These are phyloP conservation scores for Pomacea canaliculata DNA, from an alignment of 2,888 invertebrate species.

Conservation along the genomic window DNA sequence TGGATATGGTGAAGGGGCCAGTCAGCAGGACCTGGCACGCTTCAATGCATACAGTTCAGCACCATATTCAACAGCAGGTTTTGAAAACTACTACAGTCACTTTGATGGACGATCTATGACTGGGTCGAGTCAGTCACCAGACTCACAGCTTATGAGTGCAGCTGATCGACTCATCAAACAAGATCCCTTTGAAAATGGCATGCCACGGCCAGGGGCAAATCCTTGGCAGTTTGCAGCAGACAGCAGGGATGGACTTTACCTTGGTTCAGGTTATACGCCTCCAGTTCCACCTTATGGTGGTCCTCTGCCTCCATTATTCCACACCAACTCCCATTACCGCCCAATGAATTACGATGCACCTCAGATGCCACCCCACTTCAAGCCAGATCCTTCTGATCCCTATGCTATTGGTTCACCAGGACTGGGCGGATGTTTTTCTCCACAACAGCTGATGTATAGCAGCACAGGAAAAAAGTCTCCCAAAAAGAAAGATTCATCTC, in stretches of 20 bases:
- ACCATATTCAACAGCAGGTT: conserved; percentile 9
- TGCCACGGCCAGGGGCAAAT: conserved; percentile 20
- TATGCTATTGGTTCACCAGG: conserved; percentile 13
- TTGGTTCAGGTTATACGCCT: conserved; percentile 13
- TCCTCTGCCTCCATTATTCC: conserved; percentile 16
- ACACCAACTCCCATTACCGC: conserved; percentile 21
- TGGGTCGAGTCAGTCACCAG: conserved; percentile 18
- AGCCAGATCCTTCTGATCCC: conserved; percentile 12
- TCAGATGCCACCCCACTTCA: conserved; percentile 9
- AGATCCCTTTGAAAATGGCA: conserved; percentile 18
- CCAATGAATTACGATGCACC: conserved; percentile 16
- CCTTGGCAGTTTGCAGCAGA: conserved; percentile 26
- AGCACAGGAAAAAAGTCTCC: conserved; percentile 23
- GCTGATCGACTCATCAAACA: conserved; percentile 21
- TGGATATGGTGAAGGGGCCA: conserved; percentile 11
- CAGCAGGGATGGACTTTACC: conserved; percentile 15
- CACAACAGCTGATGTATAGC: conserved; percentile 23
- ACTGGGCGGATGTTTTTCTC: conserved; percentile 15
- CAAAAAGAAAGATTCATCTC: conserved; percentile 20
- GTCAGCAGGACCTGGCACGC: conserved; percentile 18
- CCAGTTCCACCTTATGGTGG: conserved; percentile 17
- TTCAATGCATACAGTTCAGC: conserved; percentile 13
- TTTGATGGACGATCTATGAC: conserved; percentile 17
- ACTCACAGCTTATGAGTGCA: conserved; percentile 13
- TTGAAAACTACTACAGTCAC: conserved; percentile 22